These are phyloP conservation scores for Chiloscyllium punctatum DNA, from an alignment of 2,797 vertebrate species.

Conservation along the genomic window DNA sequence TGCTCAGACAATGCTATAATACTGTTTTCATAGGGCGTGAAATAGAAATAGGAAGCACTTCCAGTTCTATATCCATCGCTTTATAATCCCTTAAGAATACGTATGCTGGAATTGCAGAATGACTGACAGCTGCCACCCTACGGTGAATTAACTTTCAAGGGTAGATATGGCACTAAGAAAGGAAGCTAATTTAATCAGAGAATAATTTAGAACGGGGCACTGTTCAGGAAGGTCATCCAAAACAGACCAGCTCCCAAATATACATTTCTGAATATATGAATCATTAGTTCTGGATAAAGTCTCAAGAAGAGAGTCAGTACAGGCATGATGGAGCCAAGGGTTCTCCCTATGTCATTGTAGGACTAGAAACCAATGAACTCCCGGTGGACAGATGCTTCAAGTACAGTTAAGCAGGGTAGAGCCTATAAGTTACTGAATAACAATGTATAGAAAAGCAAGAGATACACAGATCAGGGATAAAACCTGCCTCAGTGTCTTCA, in stretches of 20 bases:
- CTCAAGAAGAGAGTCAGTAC: background rate
- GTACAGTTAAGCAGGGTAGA: background rate
- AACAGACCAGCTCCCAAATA: background rate
- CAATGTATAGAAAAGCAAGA: background rate
- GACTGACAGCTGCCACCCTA: background rate
- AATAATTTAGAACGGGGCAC: background rate
- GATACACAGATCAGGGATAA: background rate
- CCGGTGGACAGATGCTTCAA: background rate
- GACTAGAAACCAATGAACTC: background rate
- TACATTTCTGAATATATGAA: background rate
- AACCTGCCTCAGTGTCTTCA: background rate
- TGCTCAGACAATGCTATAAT: background rate
- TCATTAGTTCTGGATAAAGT: background rate
- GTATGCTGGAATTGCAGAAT: background rate
- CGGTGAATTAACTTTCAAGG: background rate
- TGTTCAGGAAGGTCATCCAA: background rate
- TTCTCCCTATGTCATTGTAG: background rate
- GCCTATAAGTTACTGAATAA: background rate
- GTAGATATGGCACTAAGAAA: background rate
- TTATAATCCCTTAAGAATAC: background rate
- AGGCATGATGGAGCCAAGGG: background rate
- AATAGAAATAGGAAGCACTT: background rate
- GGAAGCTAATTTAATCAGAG: background rate
- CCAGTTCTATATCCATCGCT: background rate
- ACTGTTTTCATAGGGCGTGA: background rate